These are phyloP conservation scores for Eumerus sabulonum DNA, from an alignment of 2,888 invertebrate genomes.

Conservation along the genomic window DNA sequence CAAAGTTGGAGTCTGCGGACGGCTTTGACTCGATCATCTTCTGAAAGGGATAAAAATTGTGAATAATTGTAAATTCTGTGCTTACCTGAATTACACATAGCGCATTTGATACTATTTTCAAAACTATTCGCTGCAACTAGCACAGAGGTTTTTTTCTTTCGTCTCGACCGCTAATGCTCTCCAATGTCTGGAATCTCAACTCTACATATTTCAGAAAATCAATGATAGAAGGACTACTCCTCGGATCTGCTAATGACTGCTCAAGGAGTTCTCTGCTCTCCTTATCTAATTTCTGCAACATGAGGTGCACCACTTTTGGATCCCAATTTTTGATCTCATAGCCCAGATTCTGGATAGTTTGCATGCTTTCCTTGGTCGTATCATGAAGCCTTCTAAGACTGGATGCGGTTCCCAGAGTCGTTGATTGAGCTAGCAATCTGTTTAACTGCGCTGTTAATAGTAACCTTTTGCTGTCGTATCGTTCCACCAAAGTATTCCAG, in stretches of 20 bases:
- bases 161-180: conserved; percentile 26
- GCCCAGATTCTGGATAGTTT: conserved; percentile 8
- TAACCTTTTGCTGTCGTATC: background rate
- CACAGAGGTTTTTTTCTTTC: conserved; percentile 3
- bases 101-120: conserved; percentile 6
- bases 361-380: conserved; percentile 8
- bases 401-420: background rate
- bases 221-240: background rate
- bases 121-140: no score
- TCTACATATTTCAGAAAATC: conserved; percentile 32
- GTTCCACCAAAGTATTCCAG: background rate
- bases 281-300: conserved; percentile 15
- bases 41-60: conserved; percentile 4
- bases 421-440: background rate
- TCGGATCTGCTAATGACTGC: no score
- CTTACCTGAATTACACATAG: conserved; percentile 29
- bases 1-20: conserved; percentile 18
- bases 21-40: conserved; percentile 13
- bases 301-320: conserved; percentile 9
- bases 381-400: conserved; percentile 12
- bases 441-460: background rate
- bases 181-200: conserved; percentile 25
- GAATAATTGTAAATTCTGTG: background rate
- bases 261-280: background rate
- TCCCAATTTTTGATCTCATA: conserved; percentile 1